Conservation (phyloP, 2,888 invertebrate species). For the Pandemis cinnamomeana region DNA sequence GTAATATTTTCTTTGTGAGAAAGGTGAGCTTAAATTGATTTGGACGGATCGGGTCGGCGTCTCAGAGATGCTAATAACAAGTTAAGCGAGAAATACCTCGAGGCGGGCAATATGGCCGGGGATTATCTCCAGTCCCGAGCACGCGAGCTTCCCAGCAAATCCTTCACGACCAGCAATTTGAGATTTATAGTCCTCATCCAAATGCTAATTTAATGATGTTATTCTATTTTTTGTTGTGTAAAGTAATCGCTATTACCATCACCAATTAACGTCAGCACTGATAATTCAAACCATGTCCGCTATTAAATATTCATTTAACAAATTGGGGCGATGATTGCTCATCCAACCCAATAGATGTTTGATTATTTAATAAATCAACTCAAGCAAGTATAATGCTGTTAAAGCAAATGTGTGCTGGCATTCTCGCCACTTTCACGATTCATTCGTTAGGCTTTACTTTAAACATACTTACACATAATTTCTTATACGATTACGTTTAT, state of each 20-base stretch:
- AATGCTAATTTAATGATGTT: slow-evolving; percentile 17
- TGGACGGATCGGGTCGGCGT: slow-evolving; percentile 56
- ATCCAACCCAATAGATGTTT: slow-evolving; percentile 5
- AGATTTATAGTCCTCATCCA: slow-evolving; percentile 10
- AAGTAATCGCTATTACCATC: slow-evolving; percentile 14
- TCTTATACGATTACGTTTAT: slow-evolving; percentile 22
- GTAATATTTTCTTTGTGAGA: slow-evolving; percentile 58
- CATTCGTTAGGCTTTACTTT: slow-evolving; percentile 8
- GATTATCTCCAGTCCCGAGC: slow-evolving; percentile 48
- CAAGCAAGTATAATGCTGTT: slow-evolving; percentile 15
- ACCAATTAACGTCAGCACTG: slow-evolving; percentile 28
- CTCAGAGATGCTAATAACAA: slow-evolving; percentile 55
- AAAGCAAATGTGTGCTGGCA: neutral
- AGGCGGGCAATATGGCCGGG: slow-evolving; percentile 49
- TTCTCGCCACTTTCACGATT: slow-evolving; percentile 11
- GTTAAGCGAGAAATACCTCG: slow-evolving; percentile 52
- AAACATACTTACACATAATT: slow-evolving; percentile 15
- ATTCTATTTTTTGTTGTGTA: slow-evolving; percentile 30
- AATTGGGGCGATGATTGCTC: slow-evolving; percentile 38
- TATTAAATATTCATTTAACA: slow-evolving; percentile 44
- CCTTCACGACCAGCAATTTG: slow-evolving; percentile 28
- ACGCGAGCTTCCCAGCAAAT: slow-evolving; percentile 12
- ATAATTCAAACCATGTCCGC: slow-evolving; percentile 39
- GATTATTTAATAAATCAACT: slow-evolving; percentile 1
- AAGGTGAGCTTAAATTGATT: slow-evolving; percentile 65